phyloP scores from a whole-genome alignment of 2,113 vertebrate species.

The Rhinoderma darwinii region DNA sequence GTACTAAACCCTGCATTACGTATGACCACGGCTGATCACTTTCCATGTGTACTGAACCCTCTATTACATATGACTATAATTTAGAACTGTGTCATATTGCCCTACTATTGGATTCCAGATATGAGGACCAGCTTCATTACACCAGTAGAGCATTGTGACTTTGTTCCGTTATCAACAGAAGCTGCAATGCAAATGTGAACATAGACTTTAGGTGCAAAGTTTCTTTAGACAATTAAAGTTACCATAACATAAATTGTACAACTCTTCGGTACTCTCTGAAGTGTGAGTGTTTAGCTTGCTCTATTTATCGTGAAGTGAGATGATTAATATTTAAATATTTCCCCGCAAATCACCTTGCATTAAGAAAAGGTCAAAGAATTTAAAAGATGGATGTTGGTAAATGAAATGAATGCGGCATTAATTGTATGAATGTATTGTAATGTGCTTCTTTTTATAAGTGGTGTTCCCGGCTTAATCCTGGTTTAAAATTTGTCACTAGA shows the following conservation, averaged over 20 bases:
- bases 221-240: not conserved
- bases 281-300: not conserved
- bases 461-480: slow-evolving; percentile 22
- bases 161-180: no score
- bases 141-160: no score
- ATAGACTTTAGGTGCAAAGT: no score
- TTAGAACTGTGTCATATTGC: no score
- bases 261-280: not conserved
- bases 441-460: slow-evolving; percentile 43
- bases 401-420: slow-evolving; percentile 45
- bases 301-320: not conserved
- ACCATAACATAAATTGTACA: not conserved
- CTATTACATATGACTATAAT: no score
- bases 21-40: no score
- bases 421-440: slow-evolving; percentile 27
- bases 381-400: slow-evolving; percentile 47
- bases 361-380: slow-evolving; percentile 47
- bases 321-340: slow-evolving; percentile 28
- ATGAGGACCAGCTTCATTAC: no score
- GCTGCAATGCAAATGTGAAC: no score
- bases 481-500: slow-evolving; percentile 45
- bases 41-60: no score
- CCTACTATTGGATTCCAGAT: no score
- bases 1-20: no score
- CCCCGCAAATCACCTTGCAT: slow-evolving; percentile 48